A percentile compares a stretch with the other conserved stretches of the same genome.
Conservation (phyloP, 2,797 vertebrate species). For the Choloepus didactylus region DNA sequence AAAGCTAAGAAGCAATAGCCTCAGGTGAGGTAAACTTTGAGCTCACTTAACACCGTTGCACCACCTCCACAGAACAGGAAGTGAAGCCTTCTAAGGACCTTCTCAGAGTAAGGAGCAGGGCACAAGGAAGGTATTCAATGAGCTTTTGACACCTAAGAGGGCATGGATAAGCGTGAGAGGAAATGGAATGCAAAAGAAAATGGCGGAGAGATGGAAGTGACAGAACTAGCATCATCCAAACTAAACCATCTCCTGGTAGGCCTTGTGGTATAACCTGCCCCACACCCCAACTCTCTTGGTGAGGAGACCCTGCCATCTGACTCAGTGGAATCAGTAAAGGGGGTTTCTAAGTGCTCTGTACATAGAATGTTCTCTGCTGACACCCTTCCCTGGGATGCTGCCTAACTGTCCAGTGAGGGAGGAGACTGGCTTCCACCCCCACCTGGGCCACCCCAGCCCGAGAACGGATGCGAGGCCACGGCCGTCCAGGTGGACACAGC, state of each 20-base stretch:
- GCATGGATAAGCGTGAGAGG: background rate
- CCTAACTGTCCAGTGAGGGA: constrained; percentile 64
- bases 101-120: background rate
- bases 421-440: constrained; percentile 67
- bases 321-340: background rate
- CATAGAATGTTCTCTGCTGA: background rate
- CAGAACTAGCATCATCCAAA: background rate
- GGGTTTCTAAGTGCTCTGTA: background rate
- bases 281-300: background rate
- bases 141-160: background rate
- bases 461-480: constrained; percentile 92
- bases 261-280: background rate
- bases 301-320: background rate
- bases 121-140: background rate
- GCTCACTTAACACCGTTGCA: background rate
- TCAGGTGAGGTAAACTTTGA: background rate
- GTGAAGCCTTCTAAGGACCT: background rate
- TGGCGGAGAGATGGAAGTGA: background rate
- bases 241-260: background rate
- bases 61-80: background rate
- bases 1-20: background rate
- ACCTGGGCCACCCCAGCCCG: constrained; percentile 61
- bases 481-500: constrained; percentile 91
- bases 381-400: background rate
- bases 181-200: background rate